phyloP scores from a whole-genome alignment of 2,888 invertebrate species.

The Scaptomyza polygonia region DNA sequence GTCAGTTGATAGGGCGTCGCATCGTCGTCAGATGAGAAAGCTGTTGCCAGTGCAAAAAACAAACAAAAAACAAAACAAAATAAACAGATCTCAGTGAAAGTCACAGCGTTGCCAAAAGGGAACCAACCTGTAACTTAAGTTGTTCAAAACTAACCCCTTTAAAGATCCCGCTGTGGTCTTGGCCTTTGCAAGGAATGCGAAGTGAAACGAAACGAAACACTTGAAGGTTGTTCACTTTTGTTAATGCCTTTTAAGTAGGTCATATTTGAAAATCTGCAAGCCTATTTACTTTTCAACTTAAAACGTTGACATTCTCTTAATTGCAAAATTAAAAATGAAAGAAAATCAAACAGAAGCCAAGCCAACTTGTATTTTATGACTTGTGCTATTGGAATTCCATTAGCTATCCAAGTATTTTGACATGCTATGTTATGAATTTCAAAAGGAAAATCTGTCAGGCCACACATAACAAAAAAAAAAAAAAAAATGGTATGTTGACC shows the following conservation, averaged over 20 bases:
- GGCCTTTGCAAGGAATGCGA: conserved; percentile 1
- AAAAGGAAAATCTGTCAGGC: neutral
- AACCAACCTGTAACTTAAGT: neutral
- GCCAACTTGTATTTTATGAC: neutral
- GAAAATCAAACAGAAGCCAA: neutral
- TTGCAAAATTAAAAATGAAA: neutral
- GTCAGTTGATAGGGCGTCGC: conserved; percentile 27
- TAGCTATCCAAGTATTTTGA: neutral
- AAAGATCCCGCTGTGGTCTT: neutral
- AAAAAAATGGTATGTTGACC: neutral
- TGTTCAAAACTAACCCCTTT: neutral
- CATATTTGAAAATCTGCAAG: neutral
- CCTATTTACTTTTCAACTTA: neutral
- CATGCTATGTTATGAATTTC: neutral
- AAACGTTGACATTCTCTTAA: neutral
- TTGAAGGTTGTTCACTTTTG: conserved; percentile 4
- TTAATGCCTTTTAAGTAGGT: neutral
- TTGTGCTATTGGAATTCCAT: neutral
- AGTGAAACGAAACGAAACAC: neutral
- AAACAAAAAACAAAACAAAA: neutral
- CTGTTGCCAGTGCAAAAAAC: conserved; percentile 21
- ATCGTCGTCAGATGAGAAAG: conserved; percentile 26
- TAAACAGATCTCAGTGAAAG: conserved; percentile 18
- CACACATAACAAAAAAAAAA: neutral
- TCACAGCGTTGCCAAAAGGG: conserved; percentile 5